A percentile compares a stretch with the other conserved stretches of the same genome.
Conservation (phyloP, 1,140 invertebrate genomes). For the Solenopsis invicta region DNA sequence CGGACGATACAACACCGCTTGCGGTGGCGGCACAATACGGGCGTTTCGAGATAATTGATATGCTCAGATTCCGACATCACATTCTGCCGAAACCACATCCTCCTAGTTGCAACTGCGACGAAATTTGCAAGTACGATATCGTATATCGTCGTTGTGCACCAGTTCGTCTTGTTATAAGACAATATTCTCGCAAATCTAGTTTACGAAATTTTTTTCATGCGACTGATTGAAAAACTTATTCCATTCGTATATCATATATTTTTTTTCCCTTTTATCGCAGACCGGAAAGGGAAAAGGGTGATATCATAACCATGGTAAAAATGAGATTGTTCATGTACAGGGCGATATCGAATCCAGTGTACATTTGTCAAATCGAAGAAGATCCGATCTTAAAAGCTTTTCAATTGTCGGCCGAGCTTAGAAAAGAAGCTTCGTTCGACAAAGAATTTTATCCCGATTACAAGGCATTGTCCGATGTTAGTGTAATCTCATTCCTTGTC, state of each 20-base stretch:
- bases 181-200: neutral
- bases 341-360: conserved; percentile 90
- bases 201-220: neutral
- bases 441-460: conserved; percentile 89
- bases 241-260: neutral
- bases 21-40: conserved; percentile 91
- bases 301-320: conserved; percentile 86
- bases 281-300: conserved; percentile 81
- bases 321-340: conserved; percentile 88
- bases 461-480: conserved; percentile 85
- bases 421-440: conserved; percentile 84
- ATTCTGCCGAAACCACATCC: conserved; percentile 88
- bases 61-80: conserved; percentile 88
- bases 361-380: conserved; percentile 89
- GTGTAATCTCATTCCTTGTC: neutral
- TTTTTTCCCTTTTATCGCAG: conserved; percentile 55
- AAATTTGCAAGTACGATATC: conserved; percentile 86
- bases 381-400: conserved; percentile 91
- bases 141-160: conserved; percentile 8
- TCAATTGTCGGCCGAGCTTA: conserved; percentile 88
- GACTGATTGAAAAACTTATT: neutral
- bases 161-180: neutral
- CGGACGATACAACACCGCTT: conserved; percentile 91
- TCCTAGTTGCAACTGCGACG: conserved; percentile 88
- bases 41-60: conserved; percentile 90